Evolutionary conservation across 2,797 vertebrate species (phyloP), one percentile per base, ranked within the genome.

Genomic region (Myotis daubentonii): DNA sequence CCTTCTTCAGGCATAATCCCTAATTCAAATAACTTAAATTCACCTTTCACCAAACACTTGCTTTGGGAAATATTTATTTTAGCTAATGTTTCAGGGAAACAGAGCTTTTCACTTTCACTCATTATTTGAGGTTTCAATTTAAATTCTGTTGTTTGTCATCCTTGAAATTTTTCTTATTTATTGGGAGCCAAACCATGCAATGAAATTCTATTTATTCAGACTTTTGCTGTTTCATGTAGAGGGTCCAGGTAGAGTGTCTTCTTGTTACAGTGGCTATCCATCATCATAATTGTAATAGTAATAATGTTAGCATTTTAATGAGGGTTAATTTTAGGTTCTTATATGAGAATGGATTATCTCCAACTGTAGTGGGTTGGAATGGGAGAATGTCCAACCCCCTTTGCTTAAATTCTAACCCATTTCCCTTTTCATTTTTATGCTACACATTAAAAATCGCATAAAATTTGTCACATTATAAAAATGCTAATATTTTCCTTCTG

Each of bases 311-410:
- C 38, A 36, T 87, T 68, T 28, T 15, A 65, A 33, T 4, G 1
- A 70, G 30, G 12, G 2, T 41, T 51, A 16, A n/a, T 28, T 13
- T n/a, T 30, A 16, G 53, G 7, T 83, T 25, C 44, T 84, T n/a
- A 25, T 20, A 36, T 53, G 36, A 47, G 53, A 83, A 65, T 17
- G 23, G 23, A 36, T 3, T 38, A 55, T 36, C 36, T 55, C 62
- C 23, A 25, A 10, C 13, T 20, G 0, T 10, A 25, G 41, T 36
- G n/a, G 30, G 33, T 16, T 19, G 2, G 3, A 23, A 4, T 38
- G 13, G 3, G 4, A 47, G 68, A 71, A 25, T 2, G 53, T 15
- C 41, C 60, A 70, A 15, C 36, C 6, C 13, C 15, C 8, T 30
- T 74, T 49, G 2, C 7, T 68, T 51, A 89, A 74, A 60, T 65